Evolutionary conservation across 2,797 vertebrate species (phyloP).

Genomic region (Botia almorhae): DNA sequence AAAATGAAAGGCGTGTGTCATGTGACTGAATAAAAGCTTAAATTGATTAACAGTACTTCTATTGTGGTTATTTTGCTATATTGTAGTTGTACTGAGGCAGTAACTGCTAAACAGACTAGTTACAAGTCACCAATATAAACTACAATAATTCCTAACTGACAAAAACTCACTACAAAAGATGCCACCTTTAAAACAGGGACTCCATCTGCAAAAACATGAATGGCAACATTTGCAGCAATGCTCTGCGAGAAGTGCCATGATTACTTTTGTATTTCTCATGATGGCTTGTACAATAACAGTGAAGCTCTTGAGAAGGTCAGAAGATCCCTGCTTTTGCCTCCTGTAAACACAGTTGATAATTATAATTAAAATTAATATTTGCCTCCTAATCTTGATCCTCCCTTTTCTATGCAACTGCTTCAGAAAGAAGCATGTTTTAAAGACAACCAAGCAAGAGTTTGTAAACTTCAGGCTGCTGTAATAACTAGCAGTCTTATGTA

Average conservation of each 20-base stretch:
- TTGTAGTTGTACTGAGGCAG: slow-evolving; percentile 5
- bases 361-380: slow-evolving; percentile 31
- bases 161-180: slow-evolving; percentile 27
- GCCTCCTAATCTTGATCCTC: slow-evolving; percentile 38
- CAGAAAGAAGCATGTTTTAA: slow-evolving; percentile 31
- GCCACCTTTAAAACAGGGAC: slow-evolving; percentile 22
- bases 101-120: slow-evolving; percentile 10
- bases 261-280: slow-evolving; percentile 52
- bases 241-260: slow-evolving; percentile 35
- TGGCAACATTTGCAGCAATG: slow-evolving; percentile 36
- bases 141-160: background rate
- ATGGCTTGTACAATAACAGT: slow-evolving; percentile 52
- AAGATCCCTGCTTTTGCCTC: slow-evolving; percentile 29
- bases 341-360: slow-evolving; percentile 52
- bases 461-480: slow-evolving; percentile 19
- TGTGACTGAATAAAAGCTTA: slow-evolving; percentile 16
- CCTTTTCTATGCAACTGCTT: slow-evolving; percentile 21
- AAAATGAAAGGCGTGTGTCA: slow-evolving; percentile 21
- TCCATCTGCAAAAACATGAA: slow-evolving; percentile 21
- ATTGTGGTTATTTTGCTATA: slow-evolving; percentile 3
- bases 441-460: slow-evolving; percentile 32
- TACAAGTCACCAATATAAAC: slow-evolving; percentile 29
- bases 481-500: slow-evolving; percentile 71
- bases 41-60: slow-evolving; percentile 32
- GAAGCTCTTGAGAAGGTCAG: slow-evolving; percentile 40